These are phyloP conservation scores for Cyclophora punctaria DNA, from an alignment of 2,888 invertebrate species.

Conservation along the genomic window DNA sequence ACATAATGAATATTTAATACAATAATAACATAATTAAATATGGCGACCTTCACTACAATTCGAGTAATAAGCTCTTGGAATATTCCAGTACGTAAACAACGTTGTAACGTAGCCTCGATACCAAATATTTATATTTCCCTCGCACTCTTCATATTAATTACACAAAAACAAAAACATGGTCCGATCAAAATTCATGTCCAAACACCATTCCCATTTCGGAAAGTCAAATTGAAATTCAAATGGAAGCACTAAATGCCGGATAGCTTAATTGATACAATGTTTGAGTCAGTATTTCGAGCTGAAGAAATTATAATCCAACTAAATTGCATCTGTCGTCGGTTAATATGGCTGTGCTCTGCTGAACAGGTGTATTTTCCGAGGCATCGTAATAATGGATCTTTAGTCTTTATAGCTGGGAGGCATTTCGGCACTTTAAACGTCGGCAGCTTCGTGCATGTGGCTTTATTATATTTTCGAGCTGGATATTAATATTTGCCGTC, in stretches of 20 bases:
- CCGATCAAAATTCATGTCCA: slow-evolving; percentile 31
- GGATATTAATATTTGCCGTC: too few species aligned
- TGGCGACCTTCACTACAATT: not conserved
- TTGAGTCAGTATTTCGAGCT: slow-evolving; percentile 2
- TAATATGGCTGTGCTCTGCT: not conserved
- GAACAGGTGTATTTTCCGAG: slow-evolving; percentile 4
- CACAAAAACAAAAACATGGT: slow-evolving; percentile 16
- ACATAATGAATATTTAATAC: not conserved
- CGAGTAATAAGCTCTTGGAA: not conserved
- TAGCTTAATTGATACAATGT: slow-evolving; percentile 30
- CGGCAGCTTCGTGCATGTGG: too few species aligned
- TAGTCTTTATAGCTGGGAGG: too few species aligned
- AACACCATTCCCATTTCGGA: slow-evolving; percentile 25
- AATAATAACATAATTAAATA: too few species aligned
- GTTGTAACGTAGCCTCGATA: not conserved
- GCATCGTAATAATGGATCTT: not conserved
- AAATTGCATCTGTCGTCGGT: slow-evolving; percentile 3
- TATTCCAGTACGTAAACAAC: too few species aligned
- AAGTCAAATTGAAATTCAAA: slow-evolving; percentile 39
- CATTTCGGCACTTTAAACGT: too few species aligned
- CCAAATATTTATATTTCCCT: not conserved
- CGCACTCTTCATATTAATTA: slow-evolving; percentile 11
- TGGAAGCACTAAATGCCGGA: slow-evolving; percentile 22
- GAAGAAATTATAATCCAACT: slow-evolving; percentile 4
- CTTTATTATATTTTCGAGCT: too few species aligned